Conservation (phyloP, 2,888 invertebrate genomes). For the Thelaira solivaga region DNA sequence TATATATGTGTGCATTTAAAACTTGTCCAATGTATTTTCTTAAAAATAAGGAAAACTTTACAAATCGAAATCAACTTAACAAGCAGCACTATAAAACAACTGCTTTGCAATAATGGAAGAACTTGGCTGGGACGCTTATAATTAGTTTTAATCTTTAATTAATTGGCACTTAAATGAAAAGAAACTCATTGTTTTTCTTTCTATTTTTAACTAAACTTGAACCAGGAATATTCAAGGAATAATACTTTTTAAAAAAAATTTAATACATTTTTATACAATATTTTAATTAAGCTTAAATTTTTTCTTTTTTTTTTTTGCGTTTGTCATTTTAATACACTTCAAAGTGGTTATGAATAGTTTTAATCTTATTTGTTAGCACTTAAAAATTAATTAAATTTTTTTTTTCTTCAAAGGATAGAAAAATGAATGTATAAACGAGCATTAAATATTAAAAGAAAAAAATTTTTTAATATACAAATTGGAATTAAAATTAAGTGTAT, state of each 20-base stretch:
- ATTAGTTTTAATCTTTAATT: constrained; percentile 8
- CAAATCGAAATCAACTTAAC: not conserved
- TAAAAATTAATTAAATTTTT: constrained; percentile 1
- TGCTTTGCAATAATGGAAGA: constrained; percentile 40
- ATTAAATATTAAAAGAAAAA: not conserved
- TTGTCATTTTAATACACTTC: constrained; percentile 5
- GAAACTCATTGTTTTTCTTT: not conserved
- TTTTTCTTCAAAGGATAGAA: not conserved
- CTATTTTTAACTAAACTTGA: not conserved
- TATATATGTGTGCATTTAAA: not conserved
- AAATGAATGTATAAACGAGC: not conserved
- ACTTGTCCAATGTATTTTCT: not conserved
- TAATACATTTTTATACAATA: constrained; percentile 2
- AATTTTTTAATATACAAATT: constrained; percentile 10
- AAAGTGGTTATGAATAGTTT: not conserved
- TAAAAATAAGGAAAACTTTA: constrained; percentile 1
- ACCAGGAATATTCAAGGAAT: not conserved
- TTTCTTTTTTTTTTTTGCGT: no score
- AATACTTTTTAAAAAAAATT: constrained; percentile 17
- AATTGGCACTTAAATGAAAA: constrained; percentile 59
- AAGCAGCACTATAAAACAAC: constrained; percentile 9
- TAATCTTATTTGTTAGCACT: not conserved
- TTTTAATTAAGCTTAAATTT: not conserved
- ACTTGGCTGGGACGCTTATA: constrained; percentile 29
- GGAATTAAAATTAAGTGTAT: constrained; percentile 24